Percentiles rank a stretch among this genome's conserved stretches.
phyloP scores from a whole-genome alignment of 1,140 invertebrate species.

The Onthophagus taurus region DNA sequence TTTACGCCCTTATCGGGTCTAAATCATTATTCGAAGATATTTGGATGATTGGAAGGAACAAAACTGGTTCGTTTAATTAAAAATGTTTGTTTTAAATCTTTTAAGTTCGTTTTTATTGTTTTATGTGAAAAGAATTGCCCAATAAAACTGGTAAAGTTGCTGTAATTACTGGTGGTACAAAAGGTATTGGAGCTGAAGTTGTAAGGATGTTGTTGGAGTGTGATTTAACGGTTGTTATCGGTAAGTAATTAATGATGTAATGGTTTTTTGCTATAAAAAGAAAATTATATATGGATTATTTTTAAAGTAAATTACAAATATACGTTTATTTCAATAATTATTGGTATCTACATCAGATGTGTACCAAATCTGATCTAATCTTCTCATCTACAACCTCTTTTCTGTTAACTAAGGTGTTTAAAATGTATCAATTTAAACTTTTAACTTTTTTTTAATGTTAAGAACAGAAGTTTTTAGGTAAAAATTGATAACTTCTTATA shows the following conservation, averaged over 20 bases:
- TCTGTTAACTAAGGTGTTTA: no score
- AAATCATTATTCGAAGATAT: slow-evolving; percentile 44
- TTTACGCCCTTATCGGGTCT: slow-evolving; percentile 45
- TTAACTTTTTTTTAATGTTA: no score
- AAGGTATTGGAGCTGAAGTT: slow-evolving; percentile 77
- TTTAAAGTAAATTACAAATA: no score
- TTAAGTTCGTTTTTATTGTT: no score
- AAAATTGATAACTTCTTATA: no score
- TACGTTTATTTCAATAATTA: no score
- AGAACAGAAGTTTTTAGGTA: no score
- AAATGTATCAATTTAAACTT: no score
- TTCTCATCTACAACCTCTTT: no score
- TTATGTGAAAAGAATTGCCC: slow-evolving; percentile 45
- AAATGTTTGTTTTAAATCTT: no score
- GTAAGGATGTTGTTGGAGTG: slow-evolving; percentile 68
- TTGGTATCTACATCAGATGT: no score
- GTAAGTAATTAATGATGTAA: slow-evolving; percentile 40
- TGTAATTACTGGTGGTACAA: slow-evolving; percentile 78
- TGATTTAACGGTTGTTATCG: slow-evolving; percentile 78
- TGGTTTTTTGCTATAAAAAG: slow-evolving; percentile 8
- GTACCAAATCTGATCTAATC: no score
- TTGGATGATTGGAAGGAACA: slow-evolving; percentile 40
- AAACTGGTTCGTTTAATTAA: slow-evolving; percentile 44
- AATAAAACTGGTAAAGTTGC: slow-evolving; percentile 57
- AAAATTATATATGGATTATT: background rate